phyloP scores from a whole-genome alignment of 2,113 vertebrate genomes.

The Mus spicilegus region DNA sequence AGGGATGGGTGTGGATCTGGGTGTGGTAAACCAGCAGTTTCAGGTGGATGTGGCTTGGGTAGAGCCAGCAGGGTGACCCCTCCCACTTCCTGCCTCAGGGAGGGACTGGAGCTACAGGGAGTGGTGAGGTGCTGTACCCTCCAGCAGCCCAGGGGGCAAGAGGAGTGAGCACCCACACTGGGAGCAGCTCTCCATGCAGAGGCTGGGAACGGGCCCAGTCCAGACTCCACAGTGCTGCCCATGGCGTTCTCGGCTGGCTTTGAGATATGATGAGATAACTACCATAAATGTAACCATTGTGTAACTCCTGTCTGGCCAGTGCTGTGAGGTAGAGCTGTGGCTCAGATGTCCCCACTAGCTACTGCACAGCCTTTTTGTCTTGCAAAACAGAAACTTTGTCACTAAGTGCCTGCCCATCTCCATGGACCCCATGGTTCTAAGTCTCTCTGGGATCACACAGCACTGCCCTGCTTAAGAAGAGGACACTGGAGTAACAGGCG shows the following conservation, averaged over 20 bases:
- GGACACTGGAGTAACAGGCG: neutral
- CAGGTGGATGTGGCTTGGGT: slow-evolving; percentile 16
- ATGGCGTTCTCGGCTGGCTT: neutral
- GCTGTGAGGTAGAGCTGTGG: neutral
- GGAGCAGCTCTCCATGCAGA: neutral
- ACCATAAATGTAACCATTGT: neutral
- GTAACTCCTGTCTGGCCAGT: neutral
- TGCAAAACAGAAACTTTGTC: neutral
- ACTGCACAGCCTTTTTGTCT: neutral
- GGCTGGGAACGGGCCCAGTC: neutral
- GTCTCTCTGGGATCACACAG: rapidly evolving
- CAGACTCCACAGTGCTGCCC: neutral
- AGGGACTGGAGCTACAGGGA: neutral
- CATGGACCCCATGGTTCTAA: neutral
- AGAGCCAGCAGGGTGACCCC: neutral
- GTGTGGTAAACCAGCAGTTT: neutral
- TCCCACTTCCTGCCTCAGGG: neutral
- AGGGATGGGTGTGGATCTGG: neutral
- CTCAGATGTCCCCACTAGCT: rapidly evolving
- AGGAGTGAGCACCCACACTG: neutral
- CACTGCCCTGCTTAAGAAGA: neutral
- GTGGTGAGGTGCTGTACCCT: neutral
- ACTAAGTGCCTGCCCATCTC: neutral
- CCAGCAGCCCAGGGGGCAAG: neutral
- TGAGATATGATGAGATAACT: neutral